phyloP scores from a whole-genome alignment of 2,113 vertebrate species.

The Hemiprocne comata region DNA sequence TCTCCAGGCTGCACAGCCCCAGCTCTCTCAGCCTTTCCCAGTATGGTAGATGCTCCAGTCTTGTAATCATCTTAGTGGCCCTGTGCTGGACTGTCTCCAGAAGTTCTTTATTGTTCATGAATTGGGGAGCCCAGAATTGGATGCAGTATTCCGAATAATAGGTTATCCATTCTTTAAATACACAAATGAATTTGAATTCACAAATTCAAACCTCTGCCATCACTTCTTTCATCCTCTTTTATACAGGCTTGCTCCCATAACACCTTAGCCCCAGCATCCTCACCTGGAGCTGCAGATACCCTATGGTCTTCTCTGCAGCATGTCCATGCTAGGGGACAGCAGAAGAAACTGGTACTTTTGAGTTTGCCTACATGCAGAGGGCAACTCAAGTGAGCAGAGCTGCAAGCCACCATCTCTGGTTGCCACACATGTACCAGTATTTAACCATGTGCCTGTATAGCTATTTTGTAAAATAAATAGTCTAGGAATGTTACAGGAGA shows the following conservation, averaged over 20 bases:
- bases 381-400: not conserved
- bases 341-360: not conserved
- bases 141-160: no score
- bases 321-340: not conserved
- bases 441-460: not conserved
- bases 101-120: no score
- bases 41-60: no score
- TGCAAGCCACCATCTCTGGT: not conserved
- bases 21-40: no score
- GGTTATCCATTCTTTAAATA: not conserved
- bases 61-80: no score
- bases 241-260: accelerated
- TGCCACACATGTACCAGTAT: accelerated
- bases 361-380: accelerated
- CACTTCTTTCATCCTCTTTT: not conserved
- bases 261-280: not conserved
- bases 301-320: not conserved
- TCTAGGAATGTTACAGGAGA: not conserved
- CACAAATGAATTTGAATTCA: not conserved
- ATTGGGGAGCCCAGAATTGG: no score
- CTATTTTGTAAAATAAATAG: not conserved
- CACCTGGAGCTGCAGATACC: not conserved
- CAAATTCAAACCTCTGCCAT: not conserved
- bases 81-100: no score
- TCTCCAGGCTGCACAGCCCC: no score